Evolutionary conservation across 2,888 invertebrate genomes (phyloP).

Genomic region (Autographa gamma): DNA sequence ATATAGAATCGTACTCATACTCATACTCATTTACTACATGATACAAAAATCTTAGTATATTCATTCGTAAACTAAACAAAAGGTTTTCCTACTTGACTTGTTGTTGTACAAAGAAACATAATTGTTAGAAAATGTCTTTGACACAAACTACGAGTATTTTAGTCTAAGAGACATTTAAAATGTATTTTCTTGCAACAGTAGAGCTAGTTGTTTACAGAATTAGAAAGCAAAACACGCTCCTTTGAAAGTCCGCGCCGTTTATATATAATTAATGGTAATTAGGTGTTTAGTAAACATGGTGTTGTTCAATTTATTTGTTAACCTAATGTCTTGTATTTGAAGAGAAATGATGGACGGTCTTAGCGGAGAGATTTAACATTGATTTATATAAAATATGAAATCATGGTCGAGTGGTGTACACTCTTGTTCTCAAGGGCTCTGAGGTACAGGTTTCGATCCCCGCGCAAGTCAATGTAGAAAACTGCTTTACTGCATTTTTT

Average conservation of each 20-base stretch:
- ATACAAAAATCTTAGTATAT: no score
- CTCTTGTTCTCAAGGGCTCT: no score
- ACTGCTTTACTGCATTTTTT: no score
- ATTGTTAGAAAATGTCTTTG: no score
- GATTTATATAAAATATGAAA: no score
- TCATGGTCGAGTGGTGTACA: no score
- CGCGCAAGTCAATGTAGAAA: no score
- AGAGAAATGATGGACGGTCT: background rate
- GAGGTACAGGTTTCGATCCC: no score
- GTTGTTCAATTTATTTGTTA: background rate
- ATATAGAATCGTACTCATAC: no score
- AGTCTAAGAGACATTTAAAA: background rate
- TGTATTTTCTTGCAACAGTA: slow-evolving; percentile 1
- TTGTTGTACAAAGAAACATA: background rate
- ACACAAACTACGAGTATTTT: background rate
- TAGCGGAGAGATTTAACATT: background rate
- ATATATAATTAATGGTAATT: background rate
- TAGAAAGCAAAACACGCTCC: background rate
- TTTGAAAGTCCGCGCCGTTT: background rate
- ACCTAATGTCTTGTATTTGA: background rate
- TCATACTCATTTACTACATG: no score
- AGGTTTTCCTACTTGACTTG: background rate
- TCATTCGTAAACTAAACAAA: background rate
- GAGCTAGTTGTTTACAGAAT: slow-evolving; percentile 4
- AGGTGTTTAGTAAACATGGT: background rate